A percentile compares a stretch with the other conserved stretches of the same genome.
phyloP scores from a whole-genome alignment of 2,797 vertebrate species.

The Takifugu rubripes region DNA sequence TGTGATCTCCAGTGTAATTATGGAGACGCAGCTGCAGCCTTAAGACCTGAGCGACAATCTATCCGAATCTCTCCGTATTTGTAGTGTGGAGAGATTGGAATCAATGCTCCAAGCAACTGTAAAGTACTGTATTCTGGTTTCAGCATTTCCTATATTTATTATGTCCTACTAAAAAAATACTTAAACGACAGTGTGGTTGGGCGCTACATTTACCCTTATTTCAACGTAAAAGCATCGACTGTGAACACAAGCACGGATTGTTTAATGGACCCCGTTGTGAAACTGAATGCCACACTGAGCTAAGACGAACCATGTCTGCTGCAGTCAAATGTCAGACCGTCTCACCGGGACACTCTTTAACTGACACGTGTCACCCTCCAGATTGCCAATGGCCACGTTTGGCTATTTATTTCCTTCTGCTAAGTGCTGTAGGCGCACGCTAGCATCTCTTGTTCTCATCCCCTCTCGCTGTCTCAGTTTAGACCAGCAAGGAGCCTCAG shows the following conservation, averaged over 20 bases:
- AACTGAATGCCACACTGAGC: constrained; percentile 35
- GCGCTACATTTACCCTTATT: too few species aligned
- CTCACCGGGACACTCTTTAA: constrained; percentile 47
- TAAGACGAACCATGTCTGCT: constrained; percentile 34
- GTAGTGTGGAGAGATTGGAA: too few species aligned
- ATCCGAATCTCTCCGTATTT: too few species aligned
- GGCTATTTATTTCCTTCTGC: constrained; percentile 41
- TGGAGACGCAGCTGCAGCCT: too few species aligned
- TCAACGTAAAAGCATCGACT: too few species aligned
- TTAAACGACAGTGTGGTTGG: too few species aligned
- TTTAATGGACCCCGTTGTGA: constrained; percentile 11
- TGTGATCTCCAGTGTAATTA: too few species aligned
- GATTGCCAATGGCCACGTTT: constrained; percentile 51
- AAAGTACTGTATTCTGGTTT: too few species aligned
- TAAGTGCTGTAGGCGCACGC: constrained; percentile 49
- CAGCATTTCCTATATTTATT: too few species aligned
- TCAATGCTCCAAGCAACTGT: too few species aligned
- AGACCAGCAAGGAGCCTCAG: constrained; percentile 21
- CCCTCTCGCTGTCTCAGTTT: constrained; percentile 24
- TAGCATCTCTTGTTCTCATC: constrained; percentile 26
- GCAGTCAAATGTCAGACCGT: constrained; percentile 58
- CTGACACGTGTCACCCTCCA: constrained; percentile 59
- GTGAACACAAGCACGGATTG: not conserved
- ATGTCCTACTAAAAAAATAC: too few species aligned
- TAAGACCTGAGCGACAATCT: too few species aligned